phyloP scores from a whole-genome alignment of 1,140 invertebrate species.

The Eriosoma lanigerum region DNA sequence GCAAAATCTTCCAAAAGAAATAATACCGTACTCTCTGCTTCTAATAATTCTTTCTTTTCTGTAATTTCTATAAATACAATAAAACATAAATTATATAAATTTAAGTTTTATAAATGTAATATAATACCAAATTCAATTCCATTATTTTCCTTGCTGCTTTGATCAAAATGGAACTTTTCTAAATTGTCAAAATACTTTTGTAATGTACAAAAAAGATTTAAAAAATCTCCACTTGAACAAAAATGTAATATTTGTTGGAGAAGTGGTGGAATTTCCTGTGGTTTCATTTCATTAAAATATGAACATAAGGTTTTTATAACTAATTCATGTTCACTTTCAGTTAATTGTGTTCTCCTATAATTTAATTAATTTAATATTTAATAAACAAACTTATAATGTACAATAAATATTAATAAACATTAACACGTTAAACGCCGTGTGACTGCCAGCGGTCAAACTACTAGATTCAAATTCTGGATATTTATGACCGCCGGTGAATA shows the following conservation, averaged over 20 bases:
- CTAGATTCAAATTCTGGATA: too few relatives aligned
- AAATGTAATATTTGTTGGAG: slow-evolving; percentile 43
- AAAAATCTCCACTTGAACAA: slow-evolving; percentile 44
- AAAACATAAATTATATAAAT: not conserved
- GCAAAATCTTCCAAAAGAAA: slow-evolving; percentile 43
- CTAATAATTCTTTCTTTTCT: slow-evolving; percentile 22
- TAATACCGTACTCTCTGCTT: slow-evolving; percentile 42
- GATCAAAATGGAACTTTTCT: not conserved
- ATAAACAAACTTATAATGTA: too few relatives aligned
- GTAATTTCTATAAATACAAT: not conserved
- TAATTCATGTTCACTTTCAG: slow-evolving; percentile 34
- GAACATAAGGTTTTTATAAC: slow-evolving; percentile 37
- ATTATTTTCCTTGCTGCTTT: not conserved
- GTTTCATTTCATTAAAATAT: slow-evolving; percentile 33
- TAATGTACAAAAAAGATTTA: slow-evolving; percentile 44
- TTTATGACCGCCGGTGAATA: too few relatives aligned
- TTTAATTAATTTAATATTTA: not conserved
- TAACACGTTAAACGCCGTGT: too few relatives aligned
- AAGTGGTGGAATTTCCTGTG: slow-evolving; percentile 37
- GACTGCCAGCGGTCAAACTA: too few relatives aligned
- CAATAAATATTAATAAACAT: too few relatives aligned
- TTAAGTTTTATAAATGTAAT: not conserved
- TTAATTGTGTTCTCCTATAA: slow-evolving; percentile 29
- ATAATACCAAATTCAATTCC: slow-evolving; percentile 7
- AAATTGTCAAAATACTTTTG: slow-evolving; percentile 46